Evolutionary conservation across 2,797 vertebrate genomes (phyloP).

Genomic region (Enoplosus armatus): DNA sequence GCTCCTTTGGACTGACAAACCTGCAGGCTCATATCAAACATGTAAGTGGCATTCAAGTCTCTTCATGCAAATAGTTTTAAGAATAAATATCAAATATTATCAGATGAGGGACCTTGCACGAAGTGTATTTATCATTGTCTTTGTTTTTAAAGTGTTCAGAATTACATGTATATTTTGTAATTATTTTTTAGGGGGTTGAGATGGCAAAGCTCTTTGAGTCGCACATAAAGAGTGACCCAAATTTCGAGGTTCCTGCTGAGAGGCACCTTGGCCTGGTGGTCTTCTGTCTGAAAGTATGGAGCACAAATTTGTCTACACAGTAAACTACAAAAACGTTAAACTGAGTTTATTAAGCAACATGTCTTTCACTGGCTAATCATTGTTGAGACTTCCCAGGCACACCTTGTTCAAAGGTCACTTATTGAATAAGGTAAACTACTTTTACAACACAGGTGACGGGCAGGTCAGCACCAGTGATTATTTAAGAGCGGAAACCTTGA

Average conservation of each 20-base stretch:
- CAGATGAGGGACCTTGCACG: not conserved
- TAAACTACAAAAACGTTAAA: not conserved
- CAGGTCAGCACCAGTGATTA: not conserved
- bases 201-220: conserved; percentile 96
- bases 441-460: conserved; percentile 20
- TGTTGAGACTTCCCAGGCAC: conserved; percentile 11
- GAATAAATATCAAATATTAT: not conserved
- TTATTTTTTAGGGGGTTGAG: conserved; percentile 88
- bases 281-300: conserved; percentile 91
- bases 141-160: not conserved
- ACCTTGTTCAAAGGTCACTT: conserved; percentile 56
- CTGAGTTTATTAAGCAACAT: not conserved
- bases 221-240: conserved; percentile 88
- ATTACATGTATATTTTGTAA: not conserved
- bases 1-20: conserved; percentile 94
- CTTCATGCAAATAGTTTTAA: not conserved
- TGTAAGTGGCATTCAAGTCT: conserved; percentile 75
- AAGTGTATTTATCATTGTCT: not conserved
- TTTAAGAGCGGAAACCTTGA: conserved; percentile 5
- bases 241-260: conserved; percentile 95
- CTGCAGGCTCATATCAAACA: conserved; percentile 95
- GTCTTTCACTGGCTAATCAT: conserved; percentile 55
- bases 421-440: not conserved
- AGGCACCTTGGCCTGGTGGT: conserved; percentile 96
- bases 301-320: not conserved